Evolutionary conservation across 2,113 vertebrate genomes (phyloP), one percentile per base, ranked within the genome.

Genomic region (Cygnus buccinator): DNA sequence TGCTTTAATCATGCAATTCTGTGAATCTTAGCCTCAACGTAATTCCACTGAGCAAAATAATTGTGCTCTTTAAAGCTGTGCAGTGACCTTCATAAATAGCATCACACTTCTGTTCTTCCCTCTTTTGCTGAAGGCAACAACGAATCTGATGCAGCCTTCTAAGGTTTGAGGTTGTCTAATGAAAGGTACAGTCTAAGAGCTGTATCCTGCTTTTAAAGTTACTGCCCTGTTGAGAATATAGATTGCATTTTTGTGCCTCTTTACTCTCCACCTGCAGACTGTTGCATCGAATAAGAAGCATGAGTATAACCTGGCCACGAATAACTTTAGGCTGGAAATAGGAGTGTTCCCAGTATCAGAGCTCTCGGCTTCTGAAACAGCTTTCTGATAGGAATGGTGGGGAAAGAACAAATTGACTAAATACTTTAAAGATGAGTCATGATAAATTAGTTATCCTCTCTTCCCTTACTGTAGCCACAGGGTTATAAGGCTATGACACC

Each of bases 1-100:
- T 78, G 80, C 92, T 96, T 92, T 95, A 78, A 74, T 95, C 21
- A 67, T 75, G 90, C 46, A 59, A 68, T 89, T 48, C 57, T 74
- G 28, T 67, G 26, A 78, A 43, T 80, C 65, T 52, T 89, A 90
- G 41, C 29, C 23, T 84, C 62, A n/a, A 18, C 20, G 4, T 58
- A 54, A 9, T 63, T 82, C 57, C 17, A 46, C 54, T 21, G 46
- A 73, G 41, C 14, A 59, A 70, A 91, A 82, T 74, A 76, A 3
- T 62, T n/a, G 26, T 20, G 35, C 43, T 91, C 5, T 78, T 92
- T 33, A 57, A 75, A 65, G 39, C 2, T 41, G 23, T 29, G 20
- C n/a, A 9, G 29, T 43, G 79, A 76, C 72, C 39, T 13, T 10
- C 65, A 63, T 31, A 54, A 89, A 48, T 22, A 68, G 35, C 10